Percentiles rank a stretch among this genome's conserved stretches.
Evolutionary conservation across 2,113 vertebrate species (phyloP).

Genomic region (Ptyas mucosa): DNA sequence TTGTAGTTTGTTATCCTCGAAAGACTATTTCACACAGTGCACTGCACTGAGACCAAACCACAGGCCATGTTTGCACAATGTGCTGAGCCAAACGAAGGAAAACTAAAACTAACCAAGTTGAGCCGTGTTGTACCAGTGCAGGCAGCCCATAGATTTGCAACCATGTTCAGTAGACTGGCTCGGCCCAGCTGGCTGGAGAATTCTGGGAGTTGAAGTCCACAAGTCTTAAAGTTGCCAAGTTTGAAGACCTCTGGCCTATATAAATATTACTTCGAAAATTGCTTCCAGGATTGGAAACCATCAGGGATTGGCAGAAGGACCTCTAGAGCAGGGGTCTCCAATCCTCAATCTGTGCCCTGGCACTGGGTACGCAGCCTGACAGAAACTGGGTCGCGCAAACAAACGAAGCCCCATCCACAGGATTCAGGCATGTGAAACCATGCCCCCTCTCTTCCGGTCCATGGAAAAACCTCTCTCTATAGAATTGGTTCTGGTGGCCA

Average conservation of each 20-base stretch:
- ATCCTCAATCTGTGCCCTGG: too few species aligned
- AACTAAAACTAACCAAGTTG: neutral
- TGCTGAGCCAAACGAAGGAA: neutral
- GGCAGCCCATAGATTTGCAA: neutral
- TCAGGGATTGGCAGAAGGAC: neutral
- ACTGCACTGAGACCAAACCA: neutral
- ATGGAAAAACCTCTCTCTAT: too few species aligned
- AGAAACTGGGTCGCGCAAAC: too few species aligned
- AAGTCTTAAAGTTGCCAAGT: too few species aligned
- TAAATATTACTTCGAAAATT: neutral
- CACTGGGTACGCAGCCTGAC: too few species aligned
- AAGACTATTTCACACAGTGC: neutral
- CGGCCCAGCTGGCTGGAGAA: neutral
- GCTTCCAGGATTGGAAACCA: neutral
- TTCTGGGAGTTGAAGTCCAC: too few species aligned
- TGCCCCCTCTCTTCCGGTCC: rapidly evolving
- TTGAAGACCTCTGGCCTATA: neutral
- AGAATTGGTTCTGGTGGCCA: too few species aligned
- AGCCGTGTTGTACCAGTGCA: neutral
- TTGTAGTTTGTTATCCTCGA: neutral
- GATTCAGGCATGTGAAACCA: too few species aligned
- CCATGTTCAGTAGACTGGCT: neutral
- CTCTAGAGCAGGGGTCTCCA: neutral
- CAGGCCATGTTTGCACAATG: neutral
- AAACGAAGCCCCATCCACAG: too few species aligned